Conservation (phyloP, 2,888 invertebrate species). For the Aradus depressus region DNA sequence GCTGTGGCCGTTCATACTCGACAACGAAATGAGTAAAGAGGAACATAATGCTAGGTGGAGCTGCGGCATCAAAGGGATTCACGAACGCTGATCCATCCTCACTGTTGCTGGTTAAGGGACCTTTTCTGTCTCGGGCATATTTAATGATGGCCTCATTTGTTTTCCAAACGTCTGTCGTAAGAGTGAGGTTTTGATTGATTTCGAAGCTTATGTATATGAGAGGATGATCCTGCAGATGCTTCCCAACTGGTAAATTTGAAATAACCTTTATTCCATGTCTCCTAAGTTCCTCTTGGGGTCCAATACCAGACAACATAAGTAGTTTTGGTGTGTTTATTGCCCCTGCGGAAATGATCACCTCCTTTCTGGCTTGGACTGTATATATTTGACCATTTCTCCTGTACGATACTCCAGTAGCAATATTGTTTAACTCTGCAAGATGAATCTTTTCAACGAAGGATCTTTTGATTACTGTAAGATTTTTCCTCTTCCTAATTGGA, state of each 20-base stretch:
- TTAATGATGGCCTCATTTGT: conserved; percentile 3
- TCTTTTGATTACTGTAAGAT: conserved; percentile 23
- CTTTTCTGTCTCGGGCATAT: conserved; percentile 6
- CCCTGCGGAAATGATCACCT: conserved; percentile 26
- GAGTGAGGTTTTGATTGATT: background rate
- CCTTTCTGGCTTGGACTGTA: conserved; percentile 15
- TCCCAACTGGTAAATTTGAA: conserved; percentile 25
- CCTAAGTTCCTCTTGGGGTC: conserved; percentile 21
- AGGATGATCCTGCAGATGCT: conserved; percentile 24
- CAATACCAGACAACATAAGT: conserved; percentile 27
- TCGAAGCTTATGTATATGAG: conserved; percentile 1
- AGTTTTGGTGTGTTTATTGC: conserved; percentile 25
- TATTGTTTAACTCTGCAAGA: conserved; percentile 15
- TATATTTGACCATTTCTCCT: conserved; percentile 3
- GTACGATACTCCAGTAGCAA: conserved; percentile 22
- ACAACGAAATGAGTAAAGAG: conserved; percentile 74
- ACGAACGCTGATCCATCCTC: conserved; percentile 4
- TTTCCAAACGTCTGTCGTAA: background rate
- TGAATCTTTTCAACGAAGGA: conserved; percentile 18
- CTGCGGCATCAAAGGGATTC: conserved; percentile 35
- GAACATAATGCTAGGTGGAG: conserved; percentile 86
- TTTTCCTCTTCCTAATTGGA: conserved; percentile 16
- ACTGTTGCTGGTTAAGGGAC: conserved; percentile 8
- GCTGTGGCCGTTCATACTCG: conserved; percentile 69
- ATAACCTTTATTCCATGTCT: conserved; percentile 18